Evolutionary conservation across 2,797 vertebrate species (phyloP).

Genomic region (Cossypha dichroa): DNA sequence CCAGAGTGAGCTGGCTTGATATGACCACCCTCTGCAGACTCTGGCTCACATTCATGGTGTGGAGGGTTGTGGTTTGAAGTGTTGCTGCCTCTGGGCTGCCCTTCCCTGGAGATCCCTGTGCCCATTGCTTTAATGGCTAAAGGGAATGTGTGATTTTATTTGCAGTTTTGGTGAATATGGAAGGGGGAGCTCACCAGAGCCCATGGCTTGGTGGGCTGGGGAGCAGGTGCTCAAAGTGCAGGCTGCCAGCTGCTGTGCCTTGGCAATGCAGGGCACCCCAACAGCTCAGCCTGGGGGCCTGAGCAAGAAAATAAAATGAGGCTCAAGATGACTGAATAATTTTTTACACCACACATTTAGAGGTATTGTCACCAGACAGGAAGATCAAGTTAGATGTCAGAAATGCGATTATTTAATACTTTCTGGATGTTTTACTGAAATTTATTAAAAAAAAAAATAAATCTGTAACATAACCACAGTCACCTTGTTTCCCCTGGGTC

Average conservation of each 20-base stretch:
- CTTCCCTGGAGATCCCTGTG: neutral
- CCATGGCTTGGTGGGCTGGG: neutral
- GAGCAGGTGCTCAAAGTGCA: neutral
- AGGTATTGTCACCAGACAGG: neutral
- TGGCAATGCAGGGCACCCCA: neutral
- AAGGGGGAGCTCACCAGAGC: accelerated
- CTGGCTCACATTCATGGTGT: accelerated
- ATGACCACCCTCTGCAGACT: neutral
- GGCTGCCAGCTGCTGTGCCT: neutral
- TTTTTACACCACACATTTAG: neutral
- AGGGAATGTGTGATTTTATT: accelerated
- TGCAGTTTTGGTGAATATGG: neutral
- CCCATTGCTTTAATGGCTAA: neutral
- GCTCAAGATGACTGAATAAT: neutral
- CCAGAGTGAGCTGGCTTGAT: neutral
- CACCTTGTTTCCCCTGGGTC: neutral
- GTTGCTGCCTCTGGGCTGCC: neutral
- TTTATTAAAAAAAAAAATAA: neutral
- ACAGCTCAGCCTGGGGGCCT: neutral
- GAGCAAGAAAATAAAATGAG: neutral
- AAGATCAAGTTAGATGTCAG: neutral
- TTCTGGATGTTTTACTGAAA: neutral
- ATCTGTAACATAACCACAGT: neutral
- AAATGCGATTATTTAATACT: neutral
- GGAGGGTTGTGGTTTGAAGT: neutral